These are phyloP conservation scores for Pangasianodon hypophthalmus DNA, from an alignment of 2,113 vertebrate species.

Conservation along the genomic window DNA sequence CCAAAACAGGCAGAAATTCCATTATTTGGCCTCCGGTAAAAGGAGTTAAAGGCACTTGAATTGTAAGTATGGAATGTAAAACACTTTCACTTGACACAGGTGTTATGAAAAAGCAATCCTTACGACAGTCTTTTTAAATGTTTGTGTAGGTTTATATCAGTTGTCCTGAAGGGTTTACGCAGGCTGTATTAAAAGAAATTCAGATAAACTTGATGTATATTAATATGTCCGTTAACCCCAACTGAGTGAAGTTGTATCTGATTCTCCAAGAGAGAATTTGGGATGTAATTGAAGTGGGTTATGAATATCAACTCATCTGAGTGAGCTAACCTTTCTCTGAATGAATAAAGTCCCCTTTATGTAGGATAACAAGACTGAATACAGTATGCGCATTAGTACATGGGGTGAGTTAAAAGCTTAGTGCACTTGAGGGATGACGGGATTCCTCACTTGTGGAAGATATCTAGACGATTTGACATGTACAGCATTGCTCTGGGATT, in stretches of 20 bases:
- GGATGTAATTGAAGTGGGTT: conserved; percentile 12
- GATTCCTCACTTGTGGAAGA: conserved; percentile 39
- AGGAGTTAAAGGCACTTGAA: not conserved
- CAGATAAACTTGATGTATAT: not conserved
- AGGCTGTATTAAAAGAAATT: not conserved
- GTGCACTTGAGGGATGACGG: conserved; percentile 33
- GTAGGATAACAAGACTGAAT: conserved; percentile 34
- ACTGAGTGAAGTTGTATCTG: not conserved
- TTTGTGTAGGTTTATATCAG: not conserved
- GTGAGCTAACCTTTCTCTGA: not conserved
- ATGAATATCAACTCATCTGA: conserved; percentile 11
- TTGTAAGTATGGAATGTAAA: not conserved
- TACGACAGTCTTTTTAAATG: not conserved
- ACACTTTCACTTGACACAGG: not conserved
- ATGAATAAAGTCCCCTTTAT: conserved; percentile 1
- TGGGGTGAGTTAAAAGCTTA: conserved; percentile 27
- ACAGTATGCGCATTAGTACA: conserved; percentile 14
- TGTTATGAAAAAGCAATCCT: not conserved
- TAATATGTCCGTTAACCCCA: not conserved
- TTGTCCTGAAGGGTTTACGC: not conserved
- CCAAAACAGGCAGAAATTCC: no score
- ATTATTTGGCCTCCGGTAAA: no score
- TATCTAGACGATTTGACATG: conserved; percentile 57
- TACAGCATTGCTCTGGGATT: conserved; percentile 47
- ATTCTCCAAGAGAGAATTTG: not conserved